Percentiles rank a stretch among this genome's conserved stretches.
Evolutionary conservation across 2,113 vertebrate genomes (phyloP).

Genomic region (Oncorhynchus mykiss): DNA sequence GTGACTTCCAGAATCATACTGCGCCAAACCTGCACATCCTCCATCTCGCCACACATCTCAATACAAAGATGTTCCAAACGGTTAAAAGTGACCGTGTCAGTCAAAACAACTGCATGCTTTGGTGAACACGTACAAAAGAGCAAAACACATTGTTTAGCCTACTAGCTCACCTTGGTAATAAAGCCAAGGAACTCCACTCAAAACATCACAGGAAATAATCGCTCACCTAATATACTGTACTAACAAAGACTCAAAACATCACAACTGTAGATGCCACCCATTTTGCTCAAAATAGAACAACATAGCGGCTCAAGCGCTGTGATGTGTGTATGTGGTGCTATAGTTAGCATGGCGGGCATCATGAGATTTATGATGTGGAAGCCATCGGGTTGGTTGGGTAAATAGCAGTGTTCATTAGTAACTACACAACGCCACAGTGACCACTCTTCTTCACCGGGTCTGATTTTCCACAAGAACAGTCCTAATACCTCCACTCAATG

Average conservation of each 20-base stretch:
- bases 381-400: slow-evolving; percentile 14
- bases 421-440: slow-evolving; percentile 33
- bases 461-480: slow-evolving; percentile 34
- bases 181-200: not conserved
- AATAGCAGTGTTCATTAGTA: slow-evolving; percentile 47
- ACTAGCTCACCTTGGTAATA: slow-evolving; percentile 25
- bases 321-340: not conserved
- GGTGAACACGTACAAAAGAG: slow-evolving; percentile 33
- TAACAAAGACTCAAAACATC: not conserved
- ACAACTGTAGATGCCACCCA: too few species aligned
- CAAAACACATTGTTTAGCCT: slow-evolving; percentile 2
- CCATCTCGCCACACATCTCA: slow-evolving; percentile 42
- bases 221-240: too few species aligned
- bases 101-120: slow-evolving; percentile 53
- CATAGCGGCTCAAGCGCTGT: not conserved
- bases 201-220: not conserved
- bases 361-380: slow-evolving; percentile 29
- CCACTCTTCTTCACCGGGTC: not conserved
- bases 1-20: slow-evolving; percentile 46
- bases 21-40: slow-evolving; percentile 13
- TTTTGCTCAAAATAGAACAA: not conserved
- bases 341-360: not conserved
- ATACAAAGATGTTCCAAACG: slow-evolving; percentile 40
- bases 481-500: slow-evolving; percentile 51
- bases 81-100: slow-evolving; percentile 25